Evolutionary conservation across 2,113 vertebrate genomes (phyloP).

Genomic region (Mus pahari): DNA sequence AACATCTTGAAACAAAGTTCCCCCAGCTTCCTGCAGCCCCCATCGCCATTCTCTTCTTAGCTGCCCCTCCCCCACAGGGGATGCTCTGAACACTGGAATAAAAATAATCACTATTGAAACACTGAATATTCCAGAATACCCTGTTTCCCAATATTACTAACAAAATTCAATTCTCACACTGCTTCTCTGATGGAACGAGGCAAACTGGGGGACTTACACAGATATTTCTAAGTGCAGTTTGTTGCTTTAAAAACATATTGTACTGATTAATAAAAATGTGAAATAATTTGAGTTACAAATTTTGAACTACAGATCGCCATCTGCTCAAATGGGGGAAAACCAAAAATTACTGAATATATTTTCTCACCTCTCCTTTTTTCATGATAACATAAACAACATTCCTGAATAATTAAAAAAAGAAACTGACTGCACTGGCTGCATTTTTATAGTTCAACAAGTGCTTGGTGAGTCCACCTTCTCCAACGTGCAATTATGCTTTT

Average conservation of each 20-base stretch:
- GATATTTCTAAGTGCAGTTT: slow-evolving; percentile 80
- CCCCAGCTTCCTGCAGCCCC: slow-evolving; percentile 52
- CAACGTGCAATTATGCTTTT: slow-evolving; percentile 74
- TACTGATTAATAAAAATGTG: slow-evolving; percentile 89
- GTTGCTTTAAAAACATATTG: slow-evolving; percentile 88
- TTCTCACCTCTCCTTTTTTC: slow-evolving; percentile 89
- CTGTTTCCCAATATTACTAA: slow-evolving; percentile 63
- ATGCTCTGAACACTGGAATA: slow-evolving; percentile 77
- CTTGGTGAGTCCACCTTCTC: slow-evolving; percentile 82
- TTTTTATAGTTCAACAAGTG: slow-evolving; percentile 81
- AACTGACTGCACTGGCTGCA: slow-evolving; percentile 75
- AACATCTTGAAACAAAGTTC: slow-evolving; percentile 77
- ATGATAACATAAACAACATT: slow-evolving; percentile 88
- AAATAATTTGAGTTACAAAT: slow-evolving; percentile 88
- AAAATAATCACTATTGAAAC: slow-evolving; percentile 78
- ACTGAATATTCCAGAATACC: slow-evolving; percentile 59
- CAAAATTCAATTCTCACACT: slow-evolving; percentile 78
- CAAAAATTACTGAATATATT: slow-evolving; percentile 88
- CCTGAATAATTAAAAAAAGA: slow-evolving; percentile 86
- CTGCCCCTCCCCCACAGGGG: slow-evolving; percentile 64
- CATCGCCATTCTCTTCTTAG: slow-evolving; percentile 53
- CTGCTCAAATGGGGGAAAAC: slow-evolving; percentile 85
- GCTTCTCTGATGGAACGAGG: slow-evolving; percentile 82
- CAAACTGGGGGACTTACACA: slow-evolving; percentile 76
- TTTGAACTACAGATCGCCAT: slow-evolving; percentile 88